Evolutionary conservation across 2,888 invertebrate genomes (phyloP).

Genomic region (Diarsia rubi): DNA sequence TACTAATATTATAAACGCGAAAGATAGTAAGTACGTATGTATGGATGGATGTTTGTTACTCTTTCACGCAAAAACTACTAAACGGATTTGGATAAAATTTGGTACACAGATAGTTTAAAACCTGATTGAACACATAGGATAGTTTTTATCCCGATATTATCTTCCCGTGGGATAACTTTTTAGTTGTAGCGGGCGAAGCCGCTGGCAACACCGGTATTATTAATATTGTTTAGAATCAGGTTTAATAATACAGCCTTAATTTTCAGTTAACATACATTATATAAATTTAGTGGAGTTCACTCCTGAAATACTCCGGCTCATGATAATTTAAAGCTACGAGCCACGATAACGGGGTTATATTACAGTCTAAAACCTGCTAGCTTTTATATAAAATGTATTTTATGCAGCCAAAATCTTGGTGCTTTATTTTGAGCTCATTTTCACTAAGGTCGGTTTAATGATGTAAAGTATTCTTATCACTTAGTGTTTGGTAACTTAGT

Average conservation of each 20-base stretch:
- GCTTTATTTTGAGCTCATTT: slow-evolving; percentile 29
- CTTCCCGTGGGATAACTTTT: too few relatives aligned
- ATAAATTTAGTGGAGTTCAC: slow-evolving; percentile 54
- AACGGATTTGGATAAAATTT: too few relatives aligned
- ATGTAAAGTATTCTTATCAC: neutral
- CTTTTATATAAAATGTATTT: slow-evolving; percentile 47
- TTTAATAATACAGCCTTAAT: slow-evolving; percentile 53
- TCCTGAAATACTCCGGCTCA: slow-evolving; percentile 39
- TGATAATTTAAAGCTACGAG: slow-evolving; percentile 50
- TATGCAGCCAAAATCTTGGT: slow-evolving; percentile 40
- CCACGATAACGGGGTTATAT: slow-evolving; percentile 47
- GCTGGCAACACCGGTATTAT: too few relatives aligned
- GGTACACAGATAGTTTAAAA: too few relatives aligned
- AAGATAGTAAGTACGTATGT: too few relatives aligned
- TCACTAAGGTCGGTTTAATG: neutral
- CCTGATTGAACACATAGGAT: too few relatives aligned
- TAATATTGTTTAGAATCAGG: slow-evolving; percentile 26
- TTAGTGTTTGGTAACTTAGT: neutral
- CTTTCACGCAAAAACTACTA: too few relatives aligned
- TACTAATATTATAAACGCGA: too few relatives aligned
- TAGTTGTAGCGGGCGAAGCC: too few relatives aligned
- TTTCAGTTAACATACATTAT: slow-evolving; percentile 57
- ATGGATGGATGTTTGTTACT: too few relatives aligned
- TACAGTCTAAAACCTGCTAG: slow-evolving; percentile 30
- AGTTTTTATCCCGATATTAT: too few relatives aligned